Evolutionary conservation across 2,888 invertebrate genomes (phyloP).

Genomic region (Sarcophaga carnaria): DNA sequence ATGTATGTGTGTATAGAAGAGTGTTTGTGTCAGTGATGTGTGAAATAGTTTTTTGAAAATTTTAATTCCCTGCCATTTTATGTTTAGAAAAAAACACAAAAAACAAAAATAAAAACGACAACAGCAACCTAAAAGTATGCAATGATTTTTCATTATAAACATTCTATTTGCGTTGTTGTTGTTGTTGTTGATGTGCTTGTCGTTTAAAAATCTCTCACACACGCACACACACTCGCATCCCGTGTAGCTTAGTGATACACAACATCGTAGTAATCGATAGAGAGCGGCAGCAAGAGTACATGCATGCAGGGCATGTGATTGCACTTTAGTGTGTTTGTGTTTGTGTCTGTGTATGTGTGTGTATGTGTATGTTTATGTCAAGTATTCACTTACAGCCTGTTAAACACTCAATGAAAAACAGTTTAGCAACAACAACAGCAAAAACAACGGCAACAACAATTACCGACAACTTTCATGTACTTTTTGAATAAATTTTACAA

Average conservation of each 20-base stretch:
- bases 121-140: constrained; percentile 42
- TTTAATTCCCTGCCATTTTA: constrained; percentile 55
- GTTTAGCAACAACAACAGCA: constrained; percentile 45
- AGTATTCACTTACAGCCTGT: constrained; percentile 68
- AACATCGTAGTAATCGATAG: neutral
- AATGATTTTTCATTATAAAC: constrained; percentile 19
- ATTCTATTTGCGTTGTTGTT: neutral
- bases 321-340: constrained; percentile 49
- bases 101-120: neutral
- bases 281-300: neutral
- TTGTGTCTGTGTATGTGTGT: neutral
- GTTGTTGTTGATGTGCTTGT: neutral
- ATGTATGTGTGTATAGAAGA: neutral
- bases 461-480: neutral
- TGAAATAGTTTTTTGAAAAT: constrained; percentile 57
- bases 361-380: constrained; percentile 57
- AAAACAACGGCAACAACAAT: constrained; percentile 15
- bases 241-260: too few relatives aligned
- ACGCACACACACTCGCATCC: too few relatives aligned
- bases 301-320: constrained; percentile 52
- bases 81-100: neutral
- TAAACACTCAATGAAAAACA: constrained; percentile 65
- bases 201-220: neutral
- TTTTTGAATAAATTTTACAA: constrained; percentile 17
- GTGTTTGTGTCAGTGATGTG: neutral